Evolutionary conservation across 2,797 vertebrate genomes (phyloP).

Genomic region (Pristis pectinata): DNA sequence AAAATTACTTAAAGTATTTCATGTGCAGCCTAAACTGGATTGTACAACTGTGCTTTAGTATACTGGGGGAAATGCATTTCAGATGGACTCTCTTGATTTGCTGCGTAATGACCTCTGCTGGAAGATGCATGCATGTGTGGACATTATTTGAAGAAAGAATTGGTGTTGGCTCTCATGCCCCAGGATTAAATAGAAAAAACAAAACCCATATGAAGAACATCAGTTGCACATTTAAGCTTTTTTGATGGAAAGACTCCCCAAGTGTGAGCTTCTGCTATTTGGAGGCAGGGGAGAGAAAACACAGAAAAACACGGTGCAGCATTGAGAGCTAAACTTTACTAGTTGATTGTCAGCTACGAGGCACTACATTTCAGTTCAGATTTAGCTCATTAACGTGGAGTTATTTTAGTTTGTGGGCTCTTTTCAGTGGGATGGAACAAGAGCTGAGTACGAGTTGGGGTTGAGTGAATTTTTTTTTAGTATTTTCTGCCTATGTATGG

Average conservation of each 20-base stretch:
- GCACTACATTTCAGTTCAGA: background rate
- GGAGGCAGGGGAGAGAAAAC: no score
- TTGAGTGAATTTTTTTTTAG: background rate
- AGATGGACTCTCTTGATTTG: background rate
- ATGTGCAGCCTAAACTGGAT: no score
- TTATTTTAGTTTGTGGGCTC: background rate
- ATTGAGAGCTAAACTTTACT: background rate
- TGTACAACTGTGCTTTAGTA: no score
- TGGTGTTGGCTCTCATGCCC: background rate
- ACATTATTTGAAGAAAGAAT: background rate
- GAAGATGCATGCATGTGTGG: no score
- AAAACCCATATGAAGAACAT: background rate
- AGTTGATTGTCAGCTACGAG: background rate
- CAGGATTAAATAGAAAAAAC: background rate
- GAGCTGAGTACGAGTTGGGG: background rate
- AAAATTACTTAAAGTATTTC: no score
- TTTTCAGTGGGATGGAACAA: conserved; percentile 19
- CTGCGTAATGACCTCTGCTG: background rate
- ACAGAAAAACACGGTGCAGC: background rate
- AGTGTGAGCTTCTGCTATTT: background rate
- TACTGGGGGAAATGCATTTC: no score
- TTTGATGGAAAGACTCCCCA: background rate
- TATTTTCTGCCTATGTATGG: conserved; percentile 18
- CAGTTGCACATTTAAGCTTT: background rate
- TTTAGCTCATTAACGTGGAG: background rate